phyloP scores from a whole-genome alignment of 2,113 vertebrate species.

The Zapus hudsonius region DNA sequence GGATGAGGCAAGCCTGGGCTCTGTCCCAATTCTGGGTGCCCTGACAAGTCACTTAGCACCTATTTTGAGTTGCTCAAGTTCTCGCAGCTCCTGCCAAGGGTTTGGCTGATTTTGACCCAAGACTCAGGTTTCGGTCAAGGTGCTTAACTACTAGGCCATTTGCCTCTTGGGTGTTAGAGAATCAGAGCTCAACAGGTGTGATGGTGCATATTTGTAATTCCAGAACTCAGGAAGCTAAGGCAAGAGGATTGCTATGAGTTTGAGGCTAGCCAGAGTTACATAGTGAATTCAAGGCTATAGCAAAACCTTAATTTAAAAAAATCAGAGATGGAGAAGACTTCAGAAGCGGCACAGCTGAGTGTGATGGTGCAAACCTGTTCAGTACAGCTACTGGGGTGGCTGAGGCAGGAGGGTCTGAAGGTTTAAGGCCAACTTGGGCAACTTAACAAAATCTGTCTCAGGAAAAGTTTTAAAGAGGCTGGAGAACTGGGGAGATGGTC shows the following conservation, averaged over 20 bases:
- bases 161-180: not conserved
- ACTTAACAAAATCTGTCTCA: not conserved
- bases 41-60: not conserved
- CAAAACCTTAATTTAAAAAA: too few species aligned
- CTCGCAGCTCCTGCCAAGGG: not conserved
- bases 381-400: not conserved
- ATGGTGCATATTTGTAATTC: not conserved
- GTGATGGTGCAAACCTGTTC: not conserved
- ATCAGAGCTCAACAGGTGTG: not conserved
- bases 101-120: not conserved
- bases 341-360: not conserved
- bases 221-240: not conserved
- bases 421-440: not conserved
- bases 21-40: not conserved
- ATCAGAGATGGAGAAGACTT: not conserved
- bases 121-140: not conserved
- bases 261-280: not conserved
- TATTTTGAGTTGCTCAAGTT: not conserved
- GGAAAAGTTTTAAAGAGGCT: not conserved
- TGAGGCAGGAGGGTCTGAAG: not conserved
- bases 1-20: not conserved
- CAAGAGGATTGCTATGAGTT: not conserved
- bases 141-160: not conserved
- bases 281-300: not conserved
- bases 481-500: not conserved